Conservation (phyloP, 2,113 vertebrate species). For the Hydrolagus affinis region DNA sequence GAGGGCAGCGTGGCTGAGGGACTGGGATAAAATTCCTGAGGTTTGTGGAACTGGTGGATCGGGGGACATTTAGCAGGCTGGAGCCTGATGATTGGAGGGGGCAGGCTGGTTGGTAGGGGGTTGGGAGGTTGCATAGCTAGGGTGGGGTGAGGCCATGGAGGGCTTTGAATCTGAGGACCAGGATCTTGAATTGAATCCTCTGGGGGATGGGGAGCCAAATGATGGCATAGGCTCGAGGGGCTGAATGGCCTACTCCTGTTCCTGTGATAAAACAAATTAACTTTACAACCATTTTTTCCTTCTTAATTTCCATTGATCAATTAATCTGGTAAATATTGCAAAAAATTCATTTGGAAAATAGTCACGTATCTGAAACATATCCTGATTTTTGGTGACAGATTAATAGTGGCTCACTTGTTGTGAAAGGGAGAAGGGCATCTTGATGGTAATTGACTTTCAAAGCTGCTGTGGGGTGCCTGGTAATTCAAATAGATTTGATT, state of each 20-base stretch:
- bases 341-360: constrained; percentile 39
- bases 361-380: constrained; percentile 38
- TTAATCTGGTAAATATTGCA: neutral
- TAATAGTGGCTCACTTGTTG: constrained; percentile 44
- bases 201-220: no score
- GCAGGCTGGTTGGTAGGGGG: neutral
- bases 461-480: constrained; percentile 36
- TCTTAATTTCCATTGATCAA: neutral
- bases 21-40: neutral
- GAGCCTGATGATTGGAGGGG: neutral
- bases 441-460: constrained; percentile 67
- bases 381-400: constrained; percentile 39
- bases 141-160: no score
- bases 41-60: neutral
- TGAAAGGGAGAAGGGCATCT: constrained; percentile 52
- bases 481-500: constrained; percentile 43
- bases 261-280: neutral
- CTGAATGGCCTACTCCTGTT: no score
- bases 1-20: neutral
- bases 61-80: neutral
- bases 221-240: no score
- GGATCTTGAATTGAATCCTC: no score
- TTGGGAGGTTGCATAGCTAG: neutral
- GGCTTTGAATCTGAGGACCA: no score
- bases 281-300: neutral